Base-by-base conservation (phyloP, 2,113 vertebrate species). In the Nanorana parkeri region DNA sequence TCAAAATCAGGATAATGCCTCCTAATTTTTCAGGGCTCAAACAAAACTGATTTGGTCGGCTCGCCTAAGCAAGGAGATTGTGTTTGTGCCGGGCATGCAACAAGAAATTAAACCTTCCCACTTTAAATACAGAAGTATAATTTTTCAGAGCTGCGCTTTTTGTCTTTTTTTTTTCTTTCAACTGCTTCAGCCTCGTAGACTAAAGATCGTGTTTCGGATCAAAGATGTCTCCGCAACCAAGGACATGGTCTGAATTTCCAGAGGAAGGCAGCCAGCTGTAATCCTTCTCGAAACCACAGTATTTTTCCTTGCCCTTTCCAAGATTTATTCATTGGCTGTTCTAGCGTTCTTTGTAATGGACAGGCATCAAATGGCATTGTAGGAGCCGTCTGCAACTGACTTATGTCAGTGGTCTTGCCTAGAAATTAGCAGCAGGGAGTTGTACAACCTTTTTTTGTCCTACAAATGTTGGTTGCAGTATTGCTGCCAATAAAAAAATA, bases 191-290 rank as follows among this genome's bases (percentile, higher is more conserved):
- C 17, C 83, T 84, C 65, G 58, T 86, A 86, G 83, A 84, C 81
- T 87, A 81, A 86, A 7, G 79, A 87, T 89, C 77, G 78, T 83
- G 84, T 85, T 86, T 80, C 86, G 85, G 84, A 89, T 85, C 89
- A 88, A 88, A 91, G 84, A 23, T 81, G 21, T 0, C 6, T 84
- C 69, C 67, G 68, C 84, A 85, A 86, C 73, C 79, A 86, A 85
- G 24, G 73, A 56, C 24, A 86, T 77, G 72, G 82, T 88, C 88
- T 88, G 86, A 87, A 85, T 89, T 89, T 86, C 84, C 81, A 80
- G 72, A 83, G 52, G 87, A 86, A 86, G 16, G 28, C 78, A 81
- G 82, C 75, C 85, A 85, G 20, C 67, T 78, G 67, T 78, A 83
- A 76, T 83, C 71, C 80, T 52, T 85, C 58, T 85, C 65, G 21